A percentile compares a stretch with the other conserved stretches of the same genome.
phyloP scores from a whole-genome alignment of 1,140 invertebrate species.

The Elysia chlorotica region DNA sequence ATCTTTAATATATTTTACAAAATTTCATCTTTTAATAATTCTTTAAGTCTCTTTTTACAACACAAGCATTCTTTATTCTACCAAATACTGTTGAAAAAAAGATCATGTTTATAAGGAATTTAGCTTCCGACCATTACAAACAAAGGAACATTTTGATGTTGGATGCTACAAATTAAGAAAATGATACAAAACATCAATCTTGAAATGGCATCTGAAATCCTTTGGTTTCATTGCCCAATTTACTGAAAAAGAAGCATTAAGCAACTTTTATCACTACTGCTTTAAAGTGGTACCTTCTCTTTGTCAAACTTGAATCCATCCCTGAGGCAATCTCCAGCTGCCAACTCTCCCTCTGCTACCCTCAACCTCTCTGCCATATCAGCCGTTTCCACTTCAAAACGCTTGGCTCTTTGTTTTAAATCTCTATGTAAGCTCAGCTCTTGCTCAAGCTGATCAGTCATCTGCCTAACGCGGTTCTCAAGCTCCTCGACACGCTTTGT shows the following conservation, averaged over 20 bases:
- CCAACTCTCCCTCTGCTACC: conserved; percentile 54
- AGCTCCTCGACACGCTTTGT: conserved; percentile 47
- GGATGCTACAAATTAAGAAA: too few relatives aligned
- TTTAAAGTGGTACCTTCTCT: too few relatives aligned
- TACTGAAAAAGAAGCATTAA: too few relatives aligned
- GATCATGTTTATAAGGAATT: not conserved
- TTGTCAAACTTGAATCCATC: conserved; percentile 58
- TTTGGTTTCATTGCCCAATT: too few relatives aligned
- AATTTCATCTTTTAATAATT: too few relatives aligned
- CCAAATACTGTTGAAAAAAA: conserved; percentile 4
- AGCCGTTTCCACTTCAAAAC: conserved; percentile 43
- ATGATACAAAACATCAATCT: too few relatives aligned
- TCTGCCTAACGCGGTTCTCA: conserved; percentile 50
- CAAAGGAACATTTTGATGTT: too few relatives aligned
- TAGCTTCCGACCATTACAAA: not conserved
- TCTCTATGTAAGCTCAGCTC: conserved; percentile 51
- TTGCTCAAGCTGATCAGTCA: conserved; percentile 55
- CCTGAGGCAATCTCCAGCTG: conserved; percentile 56
- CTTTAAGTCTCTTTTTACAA: too few relatives aligned
- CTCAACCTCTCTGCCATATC: conserved; percentile 50
- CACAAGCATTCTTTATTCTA: too few relatives aligned
- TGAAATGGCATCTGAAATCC: too few relatives aligned
- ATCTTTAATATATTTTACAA: too few relatives aligned
- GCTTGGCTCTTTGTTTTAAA: conserved; percentile 41
- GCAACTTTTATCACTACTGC: too few relatives aligned